phyloP scores from a whole-genome alignment of 2,113 vertebrate genomes.

The Phylloscopus whistleri region DNA sequence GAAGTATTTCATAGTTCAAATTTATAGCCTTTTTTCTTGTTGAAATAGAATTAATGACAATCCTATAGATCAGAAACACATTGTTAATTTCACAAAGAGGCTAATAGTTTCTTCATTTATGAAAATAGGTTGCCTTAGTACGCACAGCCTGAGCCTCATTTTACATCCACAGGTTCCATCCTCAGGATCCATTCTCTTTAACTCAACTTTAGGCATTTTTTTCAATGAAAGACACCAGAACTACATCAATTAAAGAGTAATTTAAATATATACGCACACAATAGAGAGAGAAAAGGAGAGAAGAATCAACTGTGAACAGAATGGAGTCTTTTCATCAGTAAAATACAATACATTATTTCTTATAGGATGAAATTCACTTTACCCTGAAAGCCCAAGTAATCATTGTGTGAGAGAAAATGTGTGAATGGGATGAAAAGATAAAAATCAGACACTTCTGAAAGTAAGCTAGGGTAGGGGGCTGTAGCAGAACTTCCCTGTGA shows the following conservation, averaged over 20 bases:
- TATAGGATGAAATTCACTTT: constrained; percentile 27
- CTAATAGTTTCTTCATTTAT: constrained; percentile 61
- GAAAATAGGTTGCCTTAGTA: constrained; percentile 42
- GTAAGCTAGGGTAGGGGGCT: not conserved
- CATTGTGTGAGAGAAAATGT: constrained; percentile 12
- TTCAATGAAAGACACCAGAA: constrained; percentile 33
- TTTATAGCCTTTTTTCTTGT: constrained; percentile 13
- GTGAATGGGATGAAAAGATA: constrained; percentile 51
- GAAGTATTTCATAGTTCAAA: constrained; percentile 17
- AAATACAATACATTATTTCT: constrained; percentile 1
- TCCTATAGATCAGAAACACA: constrained; percentile 1
- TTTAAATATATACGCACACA: constrained; percentile 51
- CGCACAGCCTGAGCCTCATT: constrained; percentile 30
- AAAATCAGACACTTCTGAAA: constrained; percentile 32
- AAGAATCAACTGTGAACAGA: constrained; percentile 32
- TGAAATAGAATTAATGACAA: constrained; percentile 22
- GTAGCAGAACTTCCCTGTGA: constrained; percentile 16
- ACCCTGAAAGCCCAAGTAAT: constrained; percentile 28
- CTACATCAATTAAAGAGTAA: constrained; percentile 51
- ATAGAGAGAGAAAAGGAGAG: constrained; percentile 29
- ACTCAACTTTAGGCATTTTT: not conserved
- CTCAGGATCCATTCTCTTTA: not conserved
- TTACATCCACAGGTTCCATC: constrained; percentile 8
- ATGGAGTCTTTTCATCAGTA: constrained; percentile 42
- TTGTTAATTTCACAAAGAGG: constrained; percentile 41